Evolutionary conservation across 2,113 vertebrate species (phyloP).

Genomic region (Archocentrus centrarchus): DNA sequence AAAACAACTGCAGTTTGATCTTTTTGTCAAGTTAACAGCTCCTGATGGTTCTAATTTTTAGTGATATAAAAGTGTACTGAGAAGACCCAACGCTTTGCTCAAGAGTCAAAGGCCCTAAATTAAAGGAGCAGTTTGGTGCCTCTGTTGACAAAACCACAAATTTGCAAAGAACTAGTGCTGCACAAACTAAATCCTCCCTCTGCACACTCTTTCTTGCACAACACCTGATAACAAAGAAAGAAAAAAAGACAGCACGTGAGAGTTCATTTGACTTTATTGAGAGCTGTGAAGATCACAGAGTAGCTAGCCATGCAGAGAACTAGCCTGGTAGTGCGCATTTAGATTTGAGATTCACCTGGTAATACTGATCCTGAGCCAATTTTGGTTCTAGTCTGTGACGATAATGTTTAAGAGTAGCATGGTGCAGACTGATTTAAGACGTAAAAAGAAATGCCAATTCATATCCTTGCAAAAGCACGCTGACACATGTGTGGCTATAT

Average conservation of each 20-base stretch:
- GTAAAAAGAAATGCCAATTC: conserved; percentile 24
- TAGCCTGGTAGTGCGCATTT: conserved; percentile 57
- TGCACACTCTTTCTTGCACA: not conserved
- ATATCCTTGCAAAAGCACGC: conserved; percentile 43
- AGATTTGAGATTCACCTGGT: conserved; percentile 52
- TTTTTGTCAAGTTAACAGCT: not conserved
- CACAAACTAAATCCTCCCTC: not conserved
- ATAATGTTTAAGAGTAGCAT: conserved; percentile 40
- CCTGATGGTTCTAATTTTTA: not conserved
- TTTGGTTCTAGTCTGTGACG: conserved; percentile 62
- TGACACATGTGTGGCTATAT: conserved; percentile 5
- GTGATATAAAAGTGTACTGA: not conserved
- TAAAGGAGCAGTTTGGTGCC: not conserved
- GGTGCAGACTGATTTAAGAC: conserved; percentile 38
- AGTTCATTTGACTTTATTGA: conserved; percentile 71
- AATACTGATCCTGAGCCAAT: conserved; percentile 74
- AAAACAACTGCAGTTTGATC: not conserved
- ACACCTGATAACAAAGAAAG: not conserved
- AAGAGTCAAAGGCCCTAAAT: not conserved
- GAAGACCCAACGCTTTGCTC: not conserved
- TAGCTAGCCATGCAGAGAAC: conserved; percentile 71
- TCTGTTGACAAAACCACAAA: not conserved
- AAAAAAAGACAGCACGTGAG: conserved; percentile 24
- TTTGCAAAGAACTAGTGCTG: not conserved
- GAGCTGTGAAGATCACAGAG: conserved; percentile 48